phyloP scores from a whole-genome alignment of 2,888 invertebrate species.

The Eretmocerus hayati region DNA sequence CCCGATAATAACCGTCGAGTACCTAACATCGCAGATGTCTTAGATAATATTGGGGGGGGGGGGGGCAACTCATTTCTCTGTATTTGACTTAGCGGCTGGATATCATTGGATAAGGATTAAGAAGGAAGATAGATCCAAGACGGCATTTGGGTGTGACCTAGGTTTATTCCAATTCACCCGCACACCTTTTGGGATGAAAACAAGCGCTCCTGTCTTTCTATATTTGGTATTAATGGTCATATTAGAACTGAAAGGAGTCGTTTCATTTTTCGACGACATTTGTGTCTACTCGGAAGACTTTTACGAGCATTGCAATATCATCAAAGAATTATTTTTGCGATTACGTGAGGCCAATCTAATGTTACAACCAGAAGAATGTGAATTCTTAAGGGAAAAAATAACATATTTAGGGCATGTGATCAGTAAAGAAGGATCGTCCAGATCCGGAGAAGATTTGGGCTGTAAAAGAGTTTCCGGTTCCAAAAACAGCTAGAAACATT shows the following conservation, averaged over 20 bases:
- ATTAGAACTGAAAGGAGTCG: background rate
- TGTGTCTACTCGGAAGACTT: background rate
- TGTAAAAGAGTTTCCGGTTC: background rate
- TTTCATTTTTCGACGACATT: background rate
- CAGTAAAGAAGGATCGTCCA: background rate
- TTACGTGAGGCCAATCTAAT: background rate
- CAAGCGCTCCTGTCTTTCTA: background rate
- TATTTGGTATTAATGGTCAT: background rate
- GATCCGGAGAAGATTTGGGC: background rate
- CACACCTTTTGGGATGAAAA: background rate
- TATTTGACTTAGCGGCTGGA: no score
- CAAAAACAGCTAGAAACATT: background rate
- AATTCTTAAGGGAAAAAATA: background rate
- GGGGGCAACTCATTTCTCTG: no score
- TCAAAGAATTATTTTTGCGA: background rate
- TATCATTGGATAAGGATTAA: no score
- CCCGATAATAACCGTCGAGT: no score
- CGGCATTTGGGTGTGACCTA: no score
- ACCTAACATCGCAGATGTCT: no score
- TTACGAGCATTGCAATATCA: background rate
- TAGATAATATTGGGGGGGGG: no score
- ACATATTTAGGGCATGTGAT: conserved; percentile 2
- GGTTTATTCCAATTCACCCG: no score
- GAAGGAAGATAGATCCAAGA: no score
- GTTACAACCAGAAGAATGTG: background rate